Evolutionary conservation across 1,140 invertebrate species (phyloP).

Genomic region (Thrips palmi): DNA sequence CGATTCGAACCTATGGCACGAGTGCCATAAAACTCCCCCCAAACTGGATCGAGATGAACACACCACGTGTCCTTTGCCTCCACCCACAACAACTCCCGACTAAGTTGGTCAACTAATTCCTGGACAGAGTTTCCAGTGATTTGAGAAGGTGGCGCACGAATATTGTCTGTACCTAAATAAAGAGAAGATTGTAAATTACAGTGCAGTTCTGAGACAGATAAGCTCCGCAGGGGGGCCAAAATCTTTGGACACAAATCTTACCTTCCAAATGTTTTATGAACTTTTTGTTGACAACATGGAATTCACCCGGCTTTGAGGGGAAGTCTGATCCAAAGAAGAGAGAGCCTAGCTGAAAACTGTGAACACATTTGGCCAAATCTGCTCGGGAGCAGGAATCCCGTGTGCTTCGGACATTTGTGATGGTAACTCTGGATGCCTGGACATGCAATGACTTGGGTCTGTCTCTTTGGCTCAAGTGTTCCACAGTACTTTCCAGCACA

Average conservation of each 20-base stretch:
- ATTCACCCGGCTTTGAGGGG: constrained; percentile 42
- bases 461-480: constrained; percentile 56
- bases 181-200: too few species aligned
- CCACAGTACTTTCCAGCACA: constrained; percentile 46
- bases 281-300: constrained; percentile 49
- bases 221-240: too few species aligned
- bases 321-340: constrained; percentile 55
- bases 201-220: background rate
- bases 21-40: constrained; percentile 79
- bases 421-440: constrained; percentile 56
- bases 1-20: constrained; percentile 46
- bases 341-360: constrained; percentile 48
- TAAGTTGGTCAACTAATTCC: constrained; percentile 28
- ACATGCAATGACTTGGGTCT: constrained; percentile 62
- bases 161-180: constrained; percentile 31
- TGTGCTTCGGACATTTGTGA: constrained; percentile 58
- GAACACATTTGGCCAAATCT: constrained; percentile 51
- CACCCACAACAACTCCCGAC: constrained; percentile 54
- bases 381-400: constrained; percentile 41
- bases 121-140: constrained; percentile 25
- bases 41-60: constrained; percentile 70
- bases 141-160: constrained; percentile 23
- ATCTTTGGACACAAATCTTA: constrained; percentile 24
- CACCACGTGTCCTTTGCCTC: constrained; percentile 78
- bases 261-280: constrained; percentile 54